Evolutionary conservation across 2,797 vertebrate genomes (phyloP), one percentile per base, ranked within the genome.

Genomic region (Bradypodion ventrale): DNA sequence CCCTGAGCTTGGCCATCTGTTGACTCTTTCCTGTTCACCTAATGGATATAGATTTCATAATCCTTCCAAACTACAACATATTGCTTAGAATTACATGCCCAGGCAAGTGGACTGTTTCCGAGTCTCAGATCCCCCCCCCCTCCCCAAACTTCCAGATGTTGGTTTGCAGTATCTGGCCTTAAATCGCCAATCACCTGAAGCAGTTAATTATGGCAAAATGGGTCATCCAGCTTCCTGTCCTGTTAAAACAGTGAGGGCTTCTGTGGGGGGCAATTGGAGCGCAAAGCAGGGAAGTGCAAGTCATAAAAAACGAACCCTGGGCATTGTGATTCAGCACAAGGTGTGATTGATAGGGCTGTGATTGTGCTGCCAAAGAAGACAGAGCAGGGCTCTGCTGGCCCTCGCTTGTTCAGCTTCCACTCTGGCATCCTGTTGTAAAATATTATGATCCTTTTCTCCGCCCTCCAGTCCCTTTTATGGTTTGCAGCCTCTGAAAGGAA

Each of bases 341-440:
- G 90, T 93, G 95, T 98, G 97, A 98, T 97, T 94, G 96, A 98
- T 97, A 95, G 97, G 96, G 93, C 94, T 96, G 94, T 95, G 96
- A 95, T 97, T 95, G 93, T 93, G 93, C 94, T 96, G 96, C 96
- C 97, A 96, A 97, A 97, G 96, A 96, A 96, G 95, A 89, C 94
- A 96, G 95, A 96, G 97, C 96, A 95, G 96, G 93, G n/a, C n/a
- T 97, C 97, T 97, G 97, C 97, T 98, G 97, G 96, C 95, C 96
- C 97, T 97, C 96, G 92, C 96, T 93, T 89, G 94, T 92, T 96
- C 96, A 97, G n/a, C 96, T 97, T 96, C 96, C 96, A 93, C 90
- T 96, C 96, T 97, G 95, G 96, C 96, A 98, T 98, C 97, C 98
- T 98, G 97, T 97, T 97, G 97, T 98, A 99, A 99, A 99, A 98